phyloP scores from a whole-genome alignment of 2,888 invertebrate genomes.

The Eueremaeus valkanovi region DNA sequence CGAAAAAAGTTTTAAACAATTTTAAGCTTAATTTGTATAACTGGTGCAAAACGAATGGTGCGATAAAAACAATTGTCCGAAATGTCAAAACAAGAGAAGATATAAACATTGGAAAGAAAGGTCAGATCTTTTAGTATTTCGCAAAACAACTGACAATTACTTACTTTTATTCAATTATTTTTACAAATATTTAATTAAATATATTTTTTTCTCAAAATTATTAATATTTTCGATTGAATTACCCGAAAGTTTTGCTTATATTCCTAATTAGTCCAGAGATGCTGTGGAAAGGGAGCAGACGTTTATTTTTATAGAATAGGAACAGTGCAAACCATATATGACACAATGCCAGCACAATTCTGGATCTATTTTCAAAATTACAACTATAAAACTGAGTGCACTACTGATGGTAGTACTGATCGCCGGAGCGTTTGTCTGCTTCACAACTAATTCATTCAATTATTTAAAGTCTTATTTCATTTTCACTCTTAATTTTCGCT shows the following conservation, averaged over 20 bases:
- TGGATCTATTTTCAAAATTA: slow-evolving; percentile 14
- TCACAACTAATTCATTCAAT: slow-evolving; percentile 17
- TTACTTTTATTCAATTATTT: no score
- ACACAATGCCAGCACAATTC: slow-evolving; percentile 11
- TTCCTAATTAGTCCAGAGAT: neutral
- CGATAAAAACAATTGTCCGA: neutral
- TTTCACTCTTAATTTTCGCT: neutral
- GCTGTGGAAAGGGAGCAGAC: neutral
- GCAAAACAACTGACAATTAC: no score
- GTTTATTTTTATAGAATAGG: neutral
- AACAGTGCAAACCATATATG: slow-evolving; percentile 8
- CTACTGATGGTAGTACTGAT: neutral
- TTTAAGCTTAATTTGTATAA: no score
- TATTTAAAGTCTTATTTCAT: neutral
- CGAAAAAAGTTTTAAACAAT: no score
- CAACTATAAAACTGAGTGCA: neutral
- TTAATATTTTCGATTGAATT: no score
- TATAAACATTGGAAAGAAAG: neutral
- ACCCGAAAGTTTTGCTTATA: no score
- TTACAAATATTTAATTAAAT: no score
- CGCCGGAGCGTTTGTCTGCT: slow-evolving; percentile 9
- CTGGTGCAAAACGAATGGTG: no score
- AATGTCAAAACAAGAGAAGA: neutral
- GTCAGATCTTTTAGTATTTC: neutral
- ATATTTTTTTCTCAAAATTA: no score